phyloP scores from a whole-genome alignment of 1,140 invertebrate species.

The Cotesia glomerata region DNA sequence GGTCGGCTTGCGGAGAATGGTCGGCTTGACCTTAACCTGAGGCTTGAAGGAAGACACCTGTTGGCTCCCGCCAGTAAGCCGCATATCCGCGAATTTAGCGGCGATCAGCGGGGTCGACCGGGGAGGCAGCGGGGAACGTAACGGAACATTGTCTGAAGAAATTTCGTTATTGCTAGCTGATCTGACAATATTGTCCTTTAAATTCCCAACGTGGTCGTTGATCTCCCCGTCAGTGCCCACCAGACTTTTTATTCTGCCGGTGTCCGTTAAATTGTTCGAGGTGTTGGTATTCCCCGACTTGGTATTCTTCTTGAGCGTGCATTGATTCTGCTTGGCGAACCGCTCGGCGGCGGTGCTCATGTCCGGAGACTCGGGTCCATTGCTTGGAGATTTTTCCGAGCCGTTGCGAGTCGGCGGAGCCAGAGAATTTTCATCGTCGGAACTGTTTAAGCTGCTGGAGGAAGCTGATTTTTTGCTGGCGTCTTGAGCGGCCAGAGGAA shows the following conservation, averaged over 20 bases:
- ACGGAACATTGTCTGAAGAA: slow-evolving; percentile 29
- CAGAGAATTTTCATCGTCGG: slow-evolving; percentile 51
- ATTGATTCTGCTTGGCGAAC: slow-evolving; percentile 81
- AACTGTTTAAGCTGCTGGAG: slow-evolving; percentile 56
- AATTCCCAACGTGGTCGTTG: slow-evolving; percentile 36
- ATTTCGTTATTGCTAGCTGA: slow-evolving; percentile 57
- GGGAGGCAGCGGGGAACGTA: slow-evolving; percentile 63
- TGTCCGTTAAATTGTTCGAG: slow-evolving; percentile 10
- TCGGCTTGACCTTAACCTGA: slow-evolving; percentile 76
- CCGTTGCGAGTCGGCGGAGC: slow-evolving; percentile 33
- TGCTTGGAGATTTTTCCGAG: slow-evolving; percentile 47
- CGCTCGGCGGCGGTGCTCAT: slow-evolving; percentile 76
- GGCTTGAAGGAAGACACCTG: slow-evolving; percentile 69
- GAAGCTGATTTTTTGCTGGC: slow-evolving; percentile 59
- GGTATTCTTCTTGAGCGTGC: slow-evolving; percentile 80
- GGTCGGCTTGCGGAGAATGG: slow-evolving; percentile 73
- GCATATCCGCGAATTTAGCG: slow-evolving; percentile 68
- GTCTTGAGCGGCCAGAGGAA: slow-evolving; percentile 70
- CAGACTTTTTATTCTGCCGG: slow-evolving; percentile 29
- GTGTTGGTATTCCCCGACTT: slow-evolving; percentile 50
- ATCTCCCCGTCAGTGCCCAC: slow-evolving; percentile 39
- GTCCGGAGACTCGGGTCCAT: slow-evolving; percentile 69
- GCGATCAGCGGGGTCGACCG: slow-evolving; percentile 67
- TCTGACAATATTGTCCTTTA: slow-evolving; percentile 47
- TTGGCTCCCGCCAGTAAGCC: slow-evolving; percentile 64